Conservation (phyloP, 2,888 invertebrate genomes). For the Ectemnius cavifrons region DNA sequence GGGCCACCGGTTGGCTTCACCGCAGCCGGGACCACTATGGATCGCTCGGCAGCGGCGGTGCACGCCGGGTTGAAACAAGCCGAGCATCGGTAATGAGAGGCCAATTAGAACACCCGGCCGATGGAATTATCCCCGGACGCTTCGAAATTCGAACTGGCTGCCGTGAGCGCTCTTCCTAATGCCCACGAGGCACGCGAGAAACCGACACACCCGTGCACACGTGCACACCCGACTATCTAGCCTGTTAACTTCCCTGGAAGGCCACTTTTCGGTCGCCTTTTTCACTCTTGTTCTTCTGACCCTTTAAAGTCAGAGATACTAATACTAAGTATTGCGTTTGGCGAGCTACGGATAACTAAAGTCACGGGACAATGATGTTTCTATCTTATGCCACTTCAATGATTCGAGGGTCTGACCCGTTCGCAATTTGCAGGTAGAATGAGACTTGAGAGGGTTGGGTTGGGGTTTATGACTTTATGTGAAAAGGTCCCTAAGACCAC, state of each 20-base stretch:
- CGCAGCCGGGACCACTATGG: constrained; percentile 56
- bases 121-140: constrained; percentile 75
- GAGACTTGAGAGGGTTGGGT: too few species aligned
- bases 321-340: too few species aligned
- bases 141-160: constrained; percentile 76
- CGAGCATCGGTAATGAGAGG: constrained; percentile 77
- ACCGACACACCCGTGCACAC: constrained; percentile 13
- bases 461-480: too few species aligned
- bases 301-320: too few species aligned
- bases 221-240: background rate
- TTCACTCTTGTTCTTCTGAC: background rate
- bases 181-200: constrained; percentile 69
- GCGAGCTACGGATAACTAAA: too few species aligned
- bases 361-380: too few species aligned
- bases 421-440: too few species aligned
- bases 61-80: constrained; percentile 65
- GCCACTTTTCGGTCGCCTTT: background rate
- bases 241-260: too few species aligned
- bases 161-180: constrained; percentile 69
- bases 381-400: too few species aligned
- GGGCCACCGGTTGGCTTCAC: constrained; percentile 61
- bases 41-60: constrained; percentile 35
- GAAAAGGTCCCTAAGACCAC: too few species aligned
- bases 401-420: too few species aligned
- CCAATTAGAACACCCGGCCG: constrained; percentile 77